Base-by-base conservation (phyloP, 2,113 vertebrate genomes). In the Peromyscus leucopus region DNA sequence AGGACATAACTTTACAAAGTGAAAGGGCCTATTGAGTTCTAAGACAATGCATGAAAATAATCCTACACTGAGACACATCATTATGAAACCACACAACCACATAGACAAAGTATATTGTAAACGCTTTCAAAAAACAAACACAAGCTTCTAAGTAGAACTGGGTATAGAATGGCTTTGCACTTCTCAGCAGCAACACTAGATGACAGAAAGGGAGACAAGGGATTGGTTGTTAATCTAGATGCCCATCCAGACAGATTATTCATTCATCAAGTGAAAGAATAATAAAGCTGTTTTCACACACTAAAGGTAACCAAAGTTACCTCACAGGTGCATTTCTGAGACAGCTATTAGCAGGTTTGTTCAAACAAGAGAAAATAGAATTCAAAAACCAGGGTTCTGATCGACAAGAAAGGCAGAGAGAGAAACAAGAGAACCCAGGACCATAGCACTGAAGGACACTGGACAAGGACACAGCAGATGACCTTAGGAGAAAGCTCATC, bases 81-180 rank as follows among this genome's bases (percentile, higher is more conserved):
- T 76, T 86, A 74, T 95, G 55, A 96, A 90, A 95, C 13, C 76
- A 46, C 28, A 74, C 55, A 90, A 88, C 46, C 26, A 39, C 11
- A 7, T 46, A 33, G 69, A 89, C 67, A 84, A 39, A 85, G 15
- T 17, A 86, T 51, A 88, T 74, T 92, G 6, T 74, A 65, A 90
- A 93, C 79, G 26, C 31, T 46, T 91, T 90, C 69, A 63, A 59
- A 57, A 88, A 90, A 74, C 26, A 90, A 92, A 86, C 88, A 48
- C 11, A 86, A 24, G 36, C 69, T 93, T 91, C 63, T 65, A n/a
- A 93, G 92, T 59, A 93, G 42, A 93, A 91, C 88, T 24, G 63
- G 17, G 26, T 80, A 39, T 42, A 72, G n/a, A 93, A 75, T 76
- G 74, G 26, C 86, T 76, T 97, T 39, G 39, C 71, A 82, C 12